phyloP scores from a whole-genome alignment of 1,140 invertebrate genomes.

The Pachypeltis micranthus region DNA sequence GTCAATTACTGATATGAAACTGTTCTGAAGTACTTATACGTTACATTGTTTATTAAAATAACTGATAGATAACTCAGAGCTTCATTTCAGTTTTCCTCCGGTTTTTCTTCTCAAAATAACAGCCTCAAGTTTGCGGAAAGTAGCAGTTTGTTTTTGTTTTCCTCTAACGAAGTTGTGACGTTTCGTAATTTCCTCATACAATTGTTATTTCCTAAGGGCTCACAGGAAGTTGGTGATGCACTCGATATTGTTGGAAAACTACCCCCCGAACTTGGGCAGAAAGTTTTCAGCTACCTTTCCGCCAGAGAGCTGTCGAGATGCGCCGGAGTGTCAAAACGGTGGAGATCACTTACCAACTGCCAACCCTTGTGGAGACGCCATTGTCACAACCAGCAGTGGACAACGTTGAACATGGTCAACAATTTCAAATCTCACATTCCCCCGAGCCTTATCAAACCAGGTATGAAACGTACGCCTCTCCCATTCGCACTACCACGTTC shows the following conservation, averaged over 20 bases:
- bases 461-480: too few species aligned
- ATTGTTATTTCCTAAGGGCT: neutral
- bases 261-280: neutral
- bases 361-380: conserved; percentile 6
- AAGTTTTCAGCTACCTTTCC: conserved; percentile 1
- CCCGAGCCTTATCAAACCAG: conserved; percentile 2
- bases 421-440: conserved; percentile 12
- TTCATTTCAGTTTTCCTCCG: too few species aligned
- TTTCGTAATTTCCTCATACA: too few species aligned
- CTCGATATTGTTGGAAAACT: conserved; percentile 9
- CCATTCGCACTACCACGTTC: too few species aligned
- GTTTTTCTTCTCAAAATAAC: too few species aligned
- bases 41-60: too few species aligned
- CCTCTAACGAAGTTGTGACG: too few species aligned
- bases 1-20: too few species aligned
- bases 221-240: neutral
- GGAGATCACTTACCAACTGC: conserved; percentile 5
- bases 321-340: neutral
- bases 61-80: too few species aligned
- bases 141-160: too few species aligned
- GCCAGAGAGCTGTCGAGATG: neutral
- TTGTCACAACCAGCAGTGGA: conserved; percentile 6
- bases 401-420: conserved; percentile 6
- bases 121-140: too few species aligned
- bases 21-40: too few species aligned